phyloP scores from a whole-genome alignment of 1,140 invertebrate species.

The Telenomus remus region DNA sequence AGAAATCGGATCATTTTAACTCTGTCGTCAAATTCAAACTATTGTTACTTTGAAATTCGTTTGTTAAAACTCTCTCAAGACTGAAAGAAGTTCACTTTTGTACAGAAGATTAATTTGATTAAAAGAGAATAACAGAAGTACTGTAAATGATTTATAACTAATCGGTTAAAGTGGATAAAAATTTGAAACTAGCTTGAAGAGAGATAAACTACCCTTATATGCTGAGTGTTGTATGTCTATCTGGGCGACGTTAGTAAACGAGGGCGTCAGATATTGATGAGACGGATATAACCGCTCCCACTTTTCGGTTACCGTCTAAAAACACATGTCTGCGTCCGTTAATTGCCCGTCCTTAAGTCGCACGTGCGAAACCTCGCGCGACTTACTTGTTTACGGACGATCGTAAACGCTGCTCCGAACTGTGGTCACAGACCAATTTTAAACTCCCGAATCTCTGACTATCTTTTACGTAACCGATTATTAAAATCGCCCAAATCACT shows the following conservation, averaged over 20 bases:
- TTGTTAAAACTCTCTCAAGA: not conserved
- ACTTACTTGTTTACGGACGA: conserved; percentile 16
- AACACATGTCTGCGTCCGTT: conserved; percentile 41
- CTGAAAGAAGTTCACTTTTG: too few relatives aligned
- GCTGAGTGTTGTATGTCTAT: conserved; percentile 7
- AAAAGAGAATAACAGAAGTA: too few relatives aligned
- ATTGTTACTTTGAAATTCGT: not conserved
- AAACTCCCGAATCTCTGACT: too few relatives aligned
- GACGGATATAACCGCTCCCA: conserved; percentile 31
- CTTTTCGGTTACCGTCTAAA: conserved; percentile 36
- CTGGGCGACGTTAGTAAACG: conserved; percentile 25
- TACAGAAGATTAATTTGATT: too few relatives aligned
- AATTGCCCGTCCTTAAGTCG: conserved; percentile 40
- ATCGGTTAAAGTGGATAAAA: conserved; percentile 9
- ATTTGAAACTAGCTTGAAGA: conserved; percentile 4
- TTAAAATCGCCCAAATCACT: too few relatives aligned
- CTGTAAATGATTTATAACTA: too few relatives aligned
- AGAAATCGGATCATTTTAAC: conserved; percentile 7
- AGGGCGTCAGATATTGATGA: conserved; percentile 47
- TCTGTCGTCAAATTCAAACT: not conserved
- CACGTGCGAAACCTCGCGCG: conserved; percentile 15
- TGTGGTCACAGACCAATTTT: conserved; percentile 1
- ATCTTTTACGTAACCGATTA: too few relatives aligned
- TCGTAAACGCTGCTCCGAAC: conserved; percentile 9
- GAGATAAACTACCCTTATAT: conserved; percentile 12